Base-by-base conservation (phyloP, 2,797 vertebrate species). In the Sebastes glaucus region DNA sequence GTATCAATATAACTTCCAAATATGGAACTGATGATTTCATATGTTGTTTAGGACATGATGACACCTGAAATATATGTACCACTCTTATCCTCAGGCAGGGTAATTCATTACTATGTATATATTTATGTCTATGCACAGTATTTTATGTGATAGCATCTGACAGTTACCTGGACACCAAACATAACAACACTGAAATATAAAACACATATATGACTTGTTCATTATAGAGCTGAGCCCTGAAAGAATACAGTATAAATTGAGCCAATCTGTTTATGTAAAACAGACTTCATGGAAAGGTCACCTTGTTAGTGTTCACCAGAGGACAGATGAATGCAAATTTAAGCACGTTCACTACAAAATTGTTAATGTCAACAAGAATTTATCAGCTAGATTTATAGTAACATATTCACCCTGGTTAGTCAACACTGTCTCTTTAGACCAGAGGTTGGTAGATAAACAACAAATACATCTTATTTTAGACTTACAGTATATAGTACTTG, bases 361-460 rank as follows among this genome's bases (percentile, higher is more conserved):
- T 71, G 35, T 64, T 22, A 61, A 82, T 68, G 81, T 78, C 77
- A 84, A 69, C 81, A 88, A 68, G 42, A 84, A 86, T 80, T 18
- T 68, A 46, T 67, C 57, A 32, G 53, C 60, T 82, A 33, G 71
- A 70, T 33, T 35, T 28, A 71, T 4, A 59, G 35, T 35, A 55
- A 35, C 11, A 72, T 65, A 64, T 62, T 56, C 13, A 72, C n/a
- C 22, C 14, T 27, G 11, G 38, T 74, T 33, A 66, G 59, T n/a
- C 61, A 72, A 20, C 23, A 30, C 8, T 5, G 27, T 56, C 33
- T 38, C 64, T 53, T 77, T 53, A 14, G 35, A 23, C 22, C 27
- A 64, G 22, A 62, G 20, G 28, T 33, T 78, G 6, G 32, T 16
- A 49, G 11, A 70, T 62, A 56, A 80, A 52, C 11, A 27, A 57